Evolutionary conservation across 2,113 vertebrate genomes (phyloP).

Genomic region (Saccopteryx leptura): DNA sequence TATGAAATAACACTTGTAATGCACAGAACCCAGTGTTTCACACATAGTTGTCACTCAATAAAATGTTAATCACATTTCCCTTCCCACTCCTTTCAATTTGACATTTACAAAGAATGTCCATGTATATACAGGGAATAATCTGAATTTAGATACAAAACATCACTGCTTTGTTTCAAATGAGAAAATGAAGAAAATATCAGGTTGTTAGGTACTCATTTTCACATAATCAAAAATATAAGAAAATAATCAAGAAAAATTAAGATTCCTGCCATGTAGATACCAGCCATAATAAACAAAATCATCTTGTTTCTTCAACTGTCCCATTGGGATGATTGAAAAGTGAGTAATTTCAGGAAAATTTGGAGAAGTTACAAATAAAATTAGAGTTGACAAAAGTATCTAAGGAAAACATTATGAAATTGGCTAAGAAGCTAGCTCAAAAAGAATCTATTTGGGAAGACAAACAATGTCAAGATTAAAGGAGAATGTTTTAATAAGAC

Average conservation of each 20-base stretch:
- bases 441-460: neutral
- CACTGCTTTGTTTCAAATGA: constrained; percentile 24
- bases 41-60: neutral
- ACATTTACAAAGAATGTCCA: neutral
- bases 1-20: neutral
- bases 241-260: constrained; percentile 31
- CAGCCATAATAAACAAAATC: constrained; percentile 14
- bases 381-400: neutral
- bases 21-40: neutral
- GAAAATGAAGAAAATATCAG: constrained; percentile 22
- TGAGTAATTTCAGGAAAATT: neutral
- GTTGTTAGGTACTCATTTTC: neutral
- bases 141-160: constrained; percentile 32
- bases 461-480: neutral
- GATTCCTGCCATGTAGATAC: neutral
- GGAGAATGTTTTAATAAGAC: constrained; percentile 10
- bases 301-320: constrained; percentile 19
- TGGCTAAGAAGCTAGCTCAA: neutral
- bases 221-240: neutral
- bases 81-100: neutral
- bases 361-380: neutral
- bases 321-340: neutral
- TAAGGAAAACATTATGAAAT: constrained; percentile 36
- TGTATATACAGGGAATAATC: constrained; percentile 14
- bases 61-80: neutral